Base-by-base conservation (phyloP, 2,797 vertebrate genomes). In the Eulemur albifrons region DNA sequence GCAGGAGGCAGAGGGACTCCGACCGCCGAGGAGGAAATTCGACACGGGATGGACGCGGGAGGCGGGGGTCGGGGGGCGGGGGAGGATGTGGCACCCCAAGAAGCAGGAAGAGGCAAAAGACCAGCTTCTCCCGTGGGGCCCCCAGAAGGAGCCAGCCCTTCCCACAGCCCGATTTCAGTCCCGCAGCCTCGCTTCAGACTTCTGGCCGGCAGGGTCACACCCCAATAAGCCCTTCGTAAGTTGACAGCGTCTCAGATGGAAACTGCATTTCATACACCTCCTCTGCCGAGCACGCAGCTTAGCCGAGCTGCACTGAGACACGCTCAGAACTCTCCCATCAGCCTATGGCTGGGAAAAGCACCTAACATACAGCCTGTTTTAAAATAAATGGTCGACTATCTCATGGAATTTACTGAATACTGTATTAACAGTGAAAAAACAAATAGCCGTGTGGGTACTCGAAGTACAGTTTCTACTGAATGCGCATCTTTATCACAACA, bases 281-380 rank as follows among this genome's bases (percentile, higher is more conserved):
- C 25, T 21, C n/a, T 6, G 9, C n/a, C 1, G 0, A 15, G 35
- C n/a, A 15, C 32, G 0, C 2, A 4, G 7, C n/a, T 5, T 14
- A 79, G n/a, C n/a, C n/a, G 35, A 13, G 21, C n/a, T 54, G n/a
- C 35, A 13, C 50, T 21, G 8, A 21, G 35, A 38, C 20, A 0
- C 1, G 65, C 35, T 69, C 67, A 38, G 67, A 69, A 38, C 67
- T 20, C 35, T 23, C 9, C 38, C 67, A 38, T 13, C 11, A 69
- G n/a, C 35, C 67, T 21, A 38, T 1, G 5, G 69, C 35, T 35
- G 35, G 67, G n/a, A 21, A 69, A 69, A 35, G 18, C 67, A 21
- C 20, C 67, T 11, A 12, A 11, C 35, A n/a, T 4, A 5, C 35
- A 38, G 67, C 35, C 35, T 23, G 5, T 35, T 69, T 38, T 21